Conservation (phyloP, 2,113 vertebrate genomes). For the Amblyopsis rosae region DNA sequence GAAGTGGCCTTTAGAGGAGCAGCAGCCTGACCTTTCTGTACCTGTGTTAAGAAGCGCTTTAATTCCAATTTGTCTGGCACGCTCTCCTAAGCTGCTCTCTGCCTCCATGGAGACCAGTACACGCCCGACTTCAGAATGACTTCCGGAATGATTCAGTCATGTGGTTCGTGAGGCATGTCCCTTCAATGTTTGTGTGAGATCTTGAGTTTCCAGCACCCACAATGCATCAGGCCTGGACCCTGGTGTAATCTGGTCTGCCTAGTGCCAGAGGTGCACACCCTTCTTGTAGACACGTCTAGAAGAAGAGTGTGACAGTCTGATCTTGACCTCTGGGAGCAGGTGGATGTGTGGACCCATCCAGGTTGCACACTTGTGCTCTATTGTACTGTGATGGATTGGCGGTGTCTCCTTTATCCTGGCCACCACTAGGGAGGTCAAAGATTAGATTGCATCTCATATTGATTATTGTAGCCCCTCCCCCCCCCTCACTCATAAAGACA, state of each 20-base stretch:
- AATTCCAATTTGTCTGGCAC: conserved; percentile 26
- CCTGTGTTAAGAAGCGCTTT: conserved; percentile 31
- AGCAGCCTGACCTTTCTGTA: conserved; percentile 27
- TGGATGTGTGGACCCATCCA: background rate
- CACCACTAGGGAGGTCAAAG: conserved; percentile 61
- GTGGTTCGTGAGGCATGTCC: conserved; percentile 35
- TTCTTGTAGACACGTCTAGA: background rate
- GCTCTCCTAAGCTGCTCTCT: conserved; percentile 14
- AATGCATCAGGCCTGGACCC: background rate
- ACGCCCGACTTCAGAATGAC: conserved; percentile 22
- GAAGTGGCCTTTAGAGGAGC: conserved; percentile 24
- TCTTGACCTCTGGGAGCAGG: background rate
- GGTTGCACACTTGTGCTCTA: conserved; percentile 32
- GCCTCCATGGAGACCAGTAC: conserved; percentile 5
- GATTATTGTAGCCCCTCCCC: conserved; percentile 66
- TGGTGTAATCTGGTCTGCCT: background rate
- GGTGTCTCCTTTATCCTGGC: conserved; percentile 59
- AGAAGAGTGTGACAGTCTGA: background rate
- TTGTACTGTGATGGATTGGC: conserved; percentile 45
- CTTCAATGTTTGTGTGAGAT: conserved; percentile 10
- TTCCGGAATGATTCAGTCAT: conserved; percentile 24
- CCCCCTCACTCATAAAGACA: conserved; percentile 51
- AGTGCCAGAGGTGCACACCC: background rate
- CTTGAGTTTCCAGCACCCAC: too few species aligned
- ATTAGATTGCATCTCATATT: conserved; percentile 71